A percentile compares a stretch with the other conserved stretches of the same genome.
These are phyloP conservation scores for Aporrectodea caliginosa DNA, from an alignment of 1,140 invertebrate genomes.

Conservation along the genomic window DNA sequence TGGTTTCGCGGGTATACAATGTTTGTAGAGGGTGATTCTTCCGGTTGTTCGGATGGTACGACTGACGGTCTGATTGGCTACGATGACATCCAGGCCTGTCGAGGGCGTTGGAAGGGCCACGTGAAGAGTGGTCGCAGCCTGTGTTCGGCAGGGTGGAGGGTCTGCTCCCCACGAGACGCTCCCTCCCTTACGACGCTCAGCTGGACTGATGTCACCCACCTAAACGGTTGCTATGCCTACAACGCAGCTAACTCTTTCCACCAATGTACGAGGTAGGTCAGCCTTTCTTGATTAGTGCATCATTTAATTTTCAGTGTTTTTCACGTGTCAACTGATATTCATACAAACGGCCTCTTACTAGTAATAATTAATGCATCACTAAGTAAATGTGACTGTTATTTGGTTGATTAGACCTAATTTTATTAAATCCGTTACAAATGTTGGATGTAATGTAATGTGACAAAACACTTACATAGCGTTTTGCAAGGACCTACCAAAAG, in stretches of 20 bases:
- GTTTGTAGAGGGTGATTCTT: conserved; percentile 37
- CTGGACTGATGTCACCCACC: conserved; percentile 42
- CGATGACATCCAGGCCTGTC: conserved; percentile 44
- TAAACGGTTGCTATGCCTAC: conserved; percentile 48
- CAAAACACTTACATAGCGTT: too few species aligned
- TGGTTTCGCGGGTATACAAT: too few species aligned
- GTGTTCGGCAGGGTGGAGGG: conserved; percentile 45
- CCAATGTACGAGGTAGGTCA: conserved; percentile 43
- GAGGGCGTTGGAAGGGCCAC: conserved; percentile 46
- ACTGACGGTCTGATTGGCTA: conserved; percentile 42
- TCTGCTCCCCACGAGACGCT: conserved; percentile 43
- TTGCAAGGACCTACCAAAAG: too few species aligned
- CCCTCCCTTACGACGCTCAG: conserved; percentile 37
- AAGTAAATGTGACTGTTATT: too few species aligned
- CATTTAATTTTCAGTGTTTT: too few species aligned
- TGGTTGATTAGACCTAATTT: too few species aligned
- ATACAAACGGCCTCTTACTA: too few species aligned
- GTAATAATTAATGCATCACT: too few species aligned
- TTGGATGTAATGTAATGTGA: too few species aligned
- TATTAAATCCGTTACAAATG: too few species aligned
- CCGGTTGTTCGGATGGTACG: conserved; percentile 43
- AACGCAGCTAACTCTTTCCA: conserved; percentile 42
- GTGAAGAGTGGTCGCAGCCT: conserved; percentile 40
- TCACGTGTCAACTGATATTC: too few species aligned
- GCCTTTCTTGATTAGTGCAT: too few species aligned